Evolutionary conservation across 35 echinoderm and acorn worm species (phyloP), one percentile per base, ranked within the genome.

Genomic region (Chiridota heheva): DNA sequence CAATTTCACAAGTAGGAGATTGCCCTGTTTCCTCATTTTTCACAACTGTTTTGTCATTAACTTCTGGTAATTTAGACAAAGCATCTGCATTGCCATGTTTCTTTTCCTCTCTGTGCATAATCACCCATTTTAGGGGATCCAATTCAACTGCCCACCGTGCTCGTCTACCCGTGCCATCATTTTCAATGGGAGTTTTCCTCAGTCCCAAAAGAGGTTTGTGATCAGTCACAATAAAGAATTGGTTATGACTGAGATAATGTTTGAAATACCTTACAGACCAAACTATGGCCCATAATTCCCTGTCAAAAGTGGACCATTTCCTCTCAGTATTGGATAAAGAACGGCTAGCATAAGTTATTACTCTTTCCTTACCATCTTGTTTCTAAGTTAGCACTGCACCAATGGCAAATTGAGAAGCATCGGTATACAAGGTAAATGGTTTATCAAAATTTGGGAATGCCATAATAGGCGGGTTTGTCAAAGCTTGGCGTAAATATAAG

Each of bases 261-360:
- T 45, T 40, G 26, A 75, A 86, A 40, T 86, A 39, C 1, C 82
- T 33, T 60, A 75, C 56, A 22, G 56, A 31, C 78, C 78, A 82
- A 3, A 82, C 60, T n/a, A 82, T 82, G 22, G 63, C 78, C 25
- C 27, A 82, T 7, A 82, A 67, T 47, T 82, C 40, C 22, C 60
- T n/a, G 20, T 82, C 78, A 63, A 61, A 74, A 7, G 57, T 62
- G 40, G 67, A 73, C 82, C 82, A 85, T 22, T 73, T 85, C 32
- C 57, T 72, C 27, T 85, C 67, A 5, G 47, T 0, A 20, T 58
- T 74, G 5, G 45, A 60, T 58, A 85, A 35, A 18, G 69, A 16
- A 73, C 75, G 67, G 48, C 82, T 85, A 18, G 69, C 82, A 85
- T 85, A 85, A 27, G 82, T 53, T 12, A 75, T 60, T n/a, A 85